These are phyloP conservation scores for Anarsia innoxiella DNA, from an alignment of 2,888 invertebrate genomes.

Conservation along the genomic window DNA sequence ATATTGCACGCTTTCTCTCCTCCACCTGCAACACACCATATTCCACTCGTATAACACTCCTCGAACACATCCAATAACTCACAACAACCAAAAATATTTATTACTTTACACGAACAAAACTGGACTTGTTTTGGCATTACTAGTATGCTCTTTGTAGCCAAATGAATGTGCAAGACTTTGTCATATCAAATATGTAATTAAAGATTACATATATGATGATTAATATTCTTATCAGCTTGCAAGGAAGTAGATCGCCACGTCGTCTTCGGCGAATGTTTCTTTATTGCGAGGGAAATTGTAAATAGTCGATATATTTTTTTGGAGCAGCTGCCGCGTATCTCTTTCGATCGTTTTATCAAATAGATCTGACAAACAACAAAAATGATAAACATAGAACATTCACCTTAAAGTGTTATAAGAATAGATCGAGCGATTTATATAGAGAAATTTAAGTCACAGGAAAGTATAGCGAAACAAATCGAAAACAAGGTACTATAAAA, in stretches of 20 bases:
- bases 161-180: not conserved
- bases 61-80: not conserved
- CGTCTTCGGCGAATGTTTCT: slow-evolving; percentile 8
- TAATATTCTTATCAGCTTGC: slow-evolving; percentile 7
- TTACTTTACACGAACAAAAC: slow-evolving; percentile 10
- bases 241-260: slow-evolving; percentile 8
- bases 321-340: too few species aligned
- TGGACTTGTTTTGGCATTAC: slow-evolving; percentile 10
- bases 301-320: too few species aligned
- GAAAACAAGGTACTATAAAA: not conserved
- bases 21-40: slow-evolving; percentile 81
- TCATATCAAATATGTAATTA: slow-evolving; percentile 4
- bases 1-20: slow-evolving; percentile 91
- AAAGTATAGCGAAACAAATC: slow-evolving; percentile 1
- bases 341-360: too few species aligned
- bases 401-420: too few species aligned
- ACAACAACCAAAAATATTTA: not conserved
- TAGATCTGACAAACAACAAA: too few species aligned
- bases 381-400: too few species aligned
- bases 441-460: not conserved
- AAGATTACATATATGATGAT: slow-evolving; percentile 10
- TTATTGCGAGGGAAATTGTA: too few species aligned
- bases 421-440: too few species aligned
- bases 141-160: not conserved
- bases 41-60: too few species aligned